Base-by-base conservation (phyloP, 1,140 invertebrate species). In the Drosophila ficusphila region DNA sequence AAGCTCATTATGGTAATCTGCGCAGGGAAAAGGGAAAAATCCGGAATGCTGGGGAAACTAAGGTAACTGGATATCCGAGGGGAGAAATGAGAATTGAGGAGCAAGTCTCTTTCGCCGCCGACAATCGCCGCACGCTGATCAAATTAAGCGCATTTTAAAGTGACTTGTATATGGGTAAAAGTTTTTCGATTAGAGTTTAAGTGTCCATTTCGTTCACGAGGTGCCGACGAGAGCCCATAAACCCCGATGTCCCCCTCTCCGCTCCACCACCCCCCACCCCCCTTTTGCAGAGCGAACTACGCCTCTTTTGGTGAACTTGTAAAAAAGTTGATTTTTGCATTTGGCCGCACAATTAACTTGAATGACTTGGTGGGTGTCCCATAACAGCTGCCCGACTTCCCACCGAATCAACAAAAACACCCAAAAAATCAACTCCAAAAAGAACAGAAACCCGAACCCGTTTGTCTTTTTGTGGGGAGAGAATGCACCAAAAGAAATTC, bases 141-240 rank as follows among this genome's bases (percentile, higher is more conserved):
- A 88, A 88, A 88, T 88, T 88, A 88, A 88, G 82, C 82, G 78
- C 77, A 89, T 88, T 88, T 88, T 88, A 89, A 88, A 88, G 82
- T 88, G 82, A 88, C 82, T 88, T 88, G 83, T 88, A 88, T 88
- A 88, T 88, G 82, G 82, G 70, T 33, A 89, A 88, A 86, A 88
- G 83, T 88, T 88, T 88, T 88, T 88, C 82, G 82, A 88, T 88
- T 88, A 88, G 78, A 82, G 83, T 89, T 88, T 88, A 86, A 86
- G 81, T 88, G 82, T 86, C 81, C 81, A 86, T 86, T 86, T 67
- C 81, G 73, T 79, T 83, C 79, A 83, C 65, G 79, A 83, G 79
- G 79, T 83, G 81, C 60, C 76, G 79, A 83, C 79, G 71, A 79
- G 73, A 11, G 29, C 21, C 65, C 31, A 47, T 56, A 33, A 27